Base-by-base conservation (phyloP, 2,113 vertebrate genomes). In the Nematolebias whitei region DNA sequence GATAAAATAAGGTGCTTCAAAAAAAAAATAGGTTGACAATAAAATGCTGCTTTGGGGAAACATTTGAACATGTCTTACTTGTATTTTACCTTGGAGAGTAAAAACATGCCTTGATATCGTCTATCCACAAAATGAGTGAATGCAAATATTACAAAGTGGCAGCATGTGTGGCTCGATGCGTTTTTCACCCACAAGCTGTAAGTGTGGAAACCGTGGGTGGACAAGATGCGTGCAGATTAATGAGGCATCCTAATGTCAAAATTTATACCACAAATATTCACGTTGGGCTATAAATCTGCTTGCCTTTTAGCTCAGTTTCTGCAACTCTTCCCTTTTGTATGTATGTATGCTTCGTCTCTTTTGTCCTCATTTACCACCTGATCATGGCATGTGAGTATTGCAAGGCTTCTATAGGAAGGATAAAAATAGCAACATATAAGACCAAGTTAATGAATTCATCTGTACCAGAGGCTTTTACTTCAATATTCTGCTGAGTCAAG, bases 401-500 rank as follows among this genome's bases (percentile, higher is more conserved):
- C 53, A 47, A 15, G 15, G 18, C 35, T 58, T 19, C n/a, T 57
- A 8, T 35, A 35, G 32, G 9, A 35, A 35, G 32, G 7, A 23
- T 23, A 40, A 24, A 69, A 52, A 54, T 22, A 19, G 4, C 24
- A 60, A 52, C 44, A 58, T 39, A 49, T 29, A 5, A 26, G 40
- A 56, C 11, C 15, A 20, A n/a, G 16, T n/a, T 29, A 40, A 24
- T 9, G 3, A 43, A 50, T 47, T 61, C 40, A 14, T 38, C 1
- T 15, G 15, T 47, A 47, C 16, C 10, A 53, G 52, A 60, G 15
- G 54, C 67, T 24, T 76, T 41, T 39, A 48, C 62, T 68, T 24
- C 35, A 18, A 10, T 26, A 4, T 70, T 68, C 54, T 63, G 75
- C 70, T 82, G 72, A 83, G 60, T 83, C 63, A 66, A 63, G 57